These are phyloP conservation scores for Allobates femoralis DNA, from an alignment of 2,797 vertebrate species.

Conservation along the genomic window DNA sequence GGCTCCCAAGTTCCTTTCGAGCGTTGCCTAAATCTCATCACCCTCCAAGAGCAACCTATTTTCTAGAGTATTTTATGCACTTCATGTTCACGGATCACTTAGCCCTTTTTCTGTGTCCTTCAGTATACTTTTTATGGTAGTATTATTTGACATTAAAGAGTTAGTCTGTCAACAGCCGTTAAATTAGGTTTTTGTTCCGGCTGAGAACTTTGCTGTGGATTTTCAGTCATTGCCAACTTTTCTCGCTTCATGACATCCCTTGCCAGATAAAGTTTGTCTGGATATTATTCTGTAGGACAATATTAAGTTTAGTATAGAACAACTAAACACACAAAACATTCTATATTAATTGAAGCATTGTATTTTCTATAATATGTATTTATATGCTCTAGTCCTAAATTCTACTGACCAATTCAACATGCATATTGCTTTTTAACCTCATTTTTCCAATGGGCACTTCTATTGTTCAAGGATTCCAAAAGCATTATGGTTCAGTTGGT, in stretches of 20 bases:
- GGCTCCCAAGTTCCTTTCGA: slow-evolving; percentile 35
- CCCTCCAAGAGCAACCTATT: slow-evolving; percentile 33
- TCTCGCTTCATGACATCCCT: slow-evolving; percentile 6
- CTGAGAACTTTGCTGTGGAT: slow-evolving; percentile 24
- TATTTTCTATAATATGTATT: not conserved
- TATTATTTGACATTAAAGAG: slow-evolving; percentile 64
- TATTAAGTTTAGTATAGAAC: not conserved
- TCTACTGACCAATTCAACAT: not conserved
- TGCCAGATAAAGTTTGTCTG: slow-evolving; percentile 34
- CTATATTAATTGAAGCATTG: not conserved
- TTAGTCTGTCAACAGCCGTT: slow-evolving; percentile 64
- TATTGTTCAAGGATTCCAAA: not conserved
- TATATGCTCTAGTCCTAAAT: not conserved
- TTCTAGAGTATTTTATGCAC: slow-evolving; percentile 11
- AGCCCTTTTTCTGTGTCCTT: slow-evolving; percentile 39
- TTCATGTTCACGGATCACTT: slow-evolving; percentile 54
- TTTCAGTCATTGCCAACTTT: slow-evolving; percentile 39
- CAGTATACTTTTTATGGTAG: slow-evolving; percentile 42
- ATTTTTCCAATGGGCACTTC: not conserved
- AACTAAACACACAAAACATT: not conserved
- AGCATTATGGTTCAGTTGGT: not conserved
- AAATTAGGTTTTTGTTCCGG: slow-evolving; percentile 65
- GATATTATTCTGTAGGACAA: slow-evolving; percentile 1
- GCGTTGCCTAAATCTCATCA: slow-evolving; percentile 43
- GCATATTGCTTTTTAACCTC: not conserved